Conservation (phyloP, 2,113 vertebrate genomes). For the Panurus biarmicus region DNA sequence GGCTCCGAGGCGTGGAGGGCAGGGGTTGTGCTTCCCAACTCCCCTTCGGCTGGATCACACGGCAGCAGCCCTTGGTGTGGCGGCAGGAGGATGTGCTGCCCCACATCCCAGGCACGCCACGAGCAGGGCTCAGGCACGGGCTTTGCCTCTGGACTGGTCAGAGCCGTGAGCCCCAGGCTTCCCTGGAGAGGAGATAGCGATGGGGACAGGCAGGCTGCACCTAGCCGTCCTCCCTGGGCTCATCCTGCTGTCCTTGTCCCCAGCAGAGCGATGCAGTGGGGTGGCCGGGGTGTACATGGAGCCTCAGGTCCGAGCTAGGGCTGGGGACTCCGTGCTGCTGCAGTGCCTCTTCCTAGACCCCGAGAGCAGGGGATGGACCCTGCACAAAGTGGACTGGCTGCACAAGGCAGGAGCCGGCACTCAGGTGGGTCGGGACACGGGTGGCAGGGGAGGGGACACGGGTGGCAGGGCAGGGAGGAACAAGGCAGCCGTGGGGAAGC, state of each 20-base stretch:
- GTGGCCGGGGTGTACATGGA: neutral
- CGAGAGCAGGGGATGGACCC: neutral
- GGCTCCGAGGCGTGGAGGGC: neutral
- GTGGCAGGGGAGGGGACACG: rapidly evolving
- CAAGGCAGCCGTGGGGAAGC: rapidly evolving
- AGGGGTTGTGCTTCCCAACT: neutral
- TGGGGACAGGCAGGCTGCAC: neutral
- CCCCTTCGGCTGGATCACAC: neutral
- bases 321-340: conserved; percentile 57
- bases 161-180: neutral
- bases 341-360: conserved; percentile 48
- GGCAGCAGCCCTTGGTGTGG: neutral
- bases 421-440: neutral
- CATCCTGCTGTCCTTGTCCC: conserved; percentile 32
- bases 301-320: neutral
- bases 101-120: neutral
- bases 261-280: neutral
- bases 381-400: conserved; percentile 69
- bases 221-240: neutral
- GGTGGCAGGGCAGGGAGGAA: neutral
- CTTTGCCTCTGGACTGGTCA: neutral
- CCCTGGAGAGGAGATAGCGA: neutral
- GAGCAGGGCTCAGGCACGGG: neutral
- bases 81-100: conserved; percentile 48
- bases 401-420: neutral